Evolutionary conservation across 2,888 invertebrate genomes (phyloP).

Genomic region (Beris morrisii): DNA sequence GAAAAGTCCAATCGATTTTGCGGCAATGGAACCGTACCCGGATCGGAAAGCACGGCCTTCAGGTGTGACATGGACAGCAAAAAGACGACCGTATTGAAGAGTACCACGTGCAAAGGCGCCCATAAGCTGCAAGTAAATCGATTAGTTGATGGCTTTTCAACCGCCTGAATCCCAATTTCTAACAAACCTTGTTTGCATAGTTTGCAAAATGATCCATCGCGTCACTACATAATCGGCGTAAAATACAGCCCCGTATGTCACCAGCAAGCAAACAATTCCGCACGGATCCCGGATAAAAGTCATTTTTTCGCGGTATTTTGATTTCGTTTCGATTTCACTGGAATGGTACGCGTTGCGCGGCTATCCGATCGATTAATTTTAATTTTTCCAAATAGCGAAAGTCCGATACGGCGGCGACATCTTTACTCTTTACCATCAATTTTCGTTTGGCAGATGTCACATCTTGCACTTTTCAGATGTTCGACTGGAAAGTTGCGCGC

Average conservation of each 20-base stretch:
- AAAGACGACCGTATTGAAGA: slow-evolving; percentile 78
- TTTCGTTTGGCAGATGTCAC: no score
- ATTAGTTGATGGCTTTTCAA: no score
- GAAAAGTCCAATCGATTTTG: slow-evolving; percentile 76
- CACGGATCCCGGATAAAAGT: slow-evolving; percentile 78
- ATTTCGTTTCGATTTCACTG: no score
- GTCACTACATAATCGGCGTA: slow-evolving; percentile 89
- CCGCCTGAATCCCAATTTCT: background rate
- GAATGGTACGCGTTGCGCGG: no score
- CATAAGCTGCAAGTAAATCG: slow-evolving; percentile 65
- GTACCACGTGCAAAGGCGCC: slow-evolving; percentile 77
- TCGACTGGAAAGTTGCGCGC: no score
- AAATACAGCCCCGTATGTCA: slow-evolving; percentile 77
- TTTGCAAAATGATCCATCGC: slow-evolving; percentile 78
- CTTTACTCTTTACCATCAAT: no score
- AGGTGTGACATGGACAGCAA: slow-evolving; percentile 75
- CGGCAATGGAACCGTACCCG: slow-evolving; percentile 81
- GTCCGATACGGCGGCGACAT: no score
- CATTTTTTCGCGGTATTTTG: slow-evolving; percentile 52
- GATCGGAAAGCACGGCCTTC: slow-evolving; percentile 87
- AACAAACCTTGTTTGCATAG: slow-evolving; percentile 75
- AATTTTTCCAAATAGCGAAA: no score
- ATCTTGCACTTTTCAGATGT: no score
- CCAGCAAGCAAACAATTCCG: slow-evolving; percentile 77
- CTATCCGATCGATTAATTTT: no score